Evolutionary conservation across 2,888 invertebrate species (phyloP), one percentile per base, ranked within the genome.

Genomic region (Polymixis flavicincta): DNA sequence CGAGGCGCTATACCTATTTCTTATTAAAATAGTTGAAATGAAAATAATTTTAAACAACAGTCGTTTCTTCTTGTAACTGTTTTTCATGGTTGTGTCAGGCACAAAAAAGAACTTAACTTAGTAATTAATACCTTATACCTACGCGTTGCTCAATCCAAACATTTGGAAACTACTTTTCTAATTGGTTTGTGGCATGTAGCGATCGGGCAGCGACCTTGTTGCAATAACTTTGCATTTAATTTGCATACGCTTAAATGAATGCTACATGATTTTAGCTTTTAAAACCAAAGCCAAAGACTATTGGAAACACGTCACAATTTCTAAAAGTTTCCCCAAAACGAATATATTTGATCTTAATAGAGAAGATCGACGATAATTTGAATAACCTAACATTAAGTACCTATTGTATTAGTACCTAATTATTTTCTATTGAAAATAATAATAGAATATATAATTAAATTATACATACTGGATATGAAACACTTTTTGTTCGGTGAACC

Each of bases 101-200:
- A 28, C 1, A 61, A 61, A 55, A 28, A 45, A 32, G 52, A 19
- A 17, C 2, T 50, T 5, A 59, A 17, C 2, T 52, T 42, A 37
- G 11, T 57, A 42, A 11, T n/a, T 14, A n/a, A 19, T 9, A 14
- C 14, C 4, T 42, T 17, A 17, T 9, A 14, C 8, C 19, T 25
- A n/a, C 7, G 22, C 22, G 11, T 78, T 78, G 54, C 48, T 55
- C 9, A 78, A 78, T 54, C 17, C 9, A 32, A 74, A 19, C n/a
- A 60, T 60, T 60, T 48, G 63, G 7, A 48, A 75, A 54, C 37
- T 45, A 54, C 5, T 28, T 32, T 45, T 57, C 19, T 25, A 17
- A 55, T 37, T 50, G 19, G 50, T 50, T 76, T 50, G 5, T 2
- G 37, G 52, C 42, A 61, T 13, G 19, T 19, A 14, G 25, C 17